Evolutionary conservation across 2,888 invertebrate genomes (phyloP).

Genomic region (Cerceris ruficornis): DNA sequence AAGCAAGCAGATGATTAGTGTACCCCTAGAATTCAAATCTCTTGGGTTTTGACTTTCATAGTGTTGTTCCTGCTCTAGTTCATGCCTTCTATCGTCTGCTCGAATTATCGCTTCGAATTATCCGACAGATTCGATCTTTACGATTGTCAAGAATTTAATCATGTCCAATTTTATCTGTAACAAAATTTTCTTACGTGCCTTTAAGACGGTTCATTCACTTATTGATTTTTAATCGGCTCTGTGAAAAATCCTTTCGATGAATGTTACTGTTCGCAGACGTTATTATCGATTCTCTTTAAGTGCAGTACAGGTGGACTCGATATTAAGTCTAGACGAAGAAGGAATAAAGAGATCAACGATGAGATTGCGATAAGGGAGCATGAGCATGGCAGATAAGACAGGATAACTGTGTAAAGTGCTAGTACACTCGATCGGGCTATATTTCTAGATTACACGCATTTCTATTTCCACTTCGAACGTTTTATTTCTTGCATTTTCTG

Average conservation of each 20-base stretch:
- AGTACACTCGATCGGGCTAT: conserved; percentile 29
- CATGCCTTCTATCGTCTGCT: too few relatives aligned
- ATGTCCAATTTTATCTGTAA: background rate
- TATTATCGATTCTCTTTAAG: background rate
- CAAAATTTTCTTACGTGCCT: background rate
- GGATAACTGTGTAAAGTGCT: conserved; percentile 32
- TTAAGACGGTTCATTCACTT: background rate
- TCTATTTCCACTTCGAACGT: background rate
- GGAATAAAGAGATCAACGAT: conserved; percentile 33
- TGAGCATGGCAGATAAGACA: conserved; percentile 29
- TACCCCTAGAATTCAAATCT: too few relatives aligned
- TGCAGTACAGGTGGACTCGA: conserved; percentile 1
- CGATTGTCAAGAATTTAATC: background rate
- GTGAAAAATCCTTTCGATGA: too few relatives aligned
- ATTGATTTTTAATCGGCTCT: background rate
- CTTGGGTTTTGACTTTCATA: too few relatives aligned
- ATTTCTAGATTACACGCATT: background rate
- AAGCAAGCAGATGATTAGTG: too few relatives aligned
- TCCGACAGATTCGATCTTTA: background rate
- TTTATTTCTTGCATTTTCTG: background rate
- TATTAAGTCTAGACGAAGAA: conserved; percentile 24
- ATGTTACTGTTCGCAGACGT: too few relatives aligned
- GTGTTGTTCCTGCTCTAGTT: too few relatives aligned
- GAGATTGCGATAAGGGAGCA: conserved; percentile 21
- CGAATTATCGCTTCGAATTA: background rate